Conservation (phyloP, 2,888 invertebrate species). For the Alloscopus bannaensis region DNA sequence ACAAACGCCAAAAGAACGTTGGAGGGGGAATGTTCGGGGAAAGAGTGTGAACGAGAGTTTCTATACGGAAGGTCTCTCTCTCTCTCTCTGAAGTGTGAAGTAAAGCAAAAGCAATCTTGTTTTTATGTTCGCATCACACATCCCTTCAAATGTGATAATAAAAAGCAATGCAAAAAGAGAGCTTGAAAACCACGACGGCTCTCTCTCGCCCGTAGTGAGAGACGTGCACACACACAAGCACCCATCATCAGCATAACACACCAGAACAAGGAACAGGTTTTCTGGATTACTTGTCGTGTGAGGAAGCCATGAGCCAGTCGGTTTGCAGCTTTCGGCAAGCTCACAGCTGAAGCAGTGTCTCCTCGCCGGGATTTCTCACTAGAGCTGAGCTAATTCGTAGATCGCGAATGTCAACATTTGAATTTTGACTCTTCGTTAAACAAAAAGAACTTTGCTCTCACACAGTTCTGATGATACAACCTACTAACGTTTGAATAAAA, state of each 20-base stretch:
- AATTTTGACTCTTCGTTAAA: too few relatives aligned
- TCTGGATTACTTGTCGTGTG: conserved; percentile 42
- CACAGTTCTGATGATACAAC: too few relatives aligned
- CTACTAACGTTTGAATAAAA: too few relatives aligned
- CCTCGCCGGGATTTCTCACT: conserved; percentile 5
- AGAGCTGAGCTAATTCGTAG: too few relatives aligned
- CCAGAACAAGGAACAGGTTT: conserved; percentile 64
- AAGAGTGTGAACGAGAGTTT: conserved; percentile 12
- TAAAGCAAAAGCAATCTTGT: conserved; percentile 58
- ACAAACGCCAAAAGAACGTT: conserved; percentile 12
- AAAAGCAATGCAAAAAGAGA: conserved; percentile 39
- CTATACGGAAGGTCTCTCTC: too few relatives aligned
- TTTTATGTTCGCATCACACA: conserved; percentile 48
- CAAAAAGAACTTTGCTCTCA: too few relatives aligned
- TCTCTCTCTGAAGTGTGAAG: conserved; percentile 7
- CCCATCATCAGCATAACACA: too few relatives aligned
- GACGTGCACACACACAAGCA: conserved; percentile 28
- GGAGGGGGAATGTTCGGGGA: conserved; percentile 30
- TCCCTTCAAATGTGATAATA: conserved; percentile 51
- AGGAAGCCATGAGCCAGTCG: conserved; percentile 22
- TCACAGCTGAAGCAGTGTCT: conserved; percentile 25
- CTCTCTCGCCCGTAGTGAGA: too few relatives aligned
- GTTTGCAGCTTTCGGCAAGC: conserved; percentile 44
- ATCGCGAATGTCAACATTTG: too few relatives aligned
- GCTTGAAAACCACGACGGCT: too few relatives aligned